phyloP scores from a whole-genome alignment of 2,888 invertebrate species.

The Caenorhabditis sp. region DNA sequence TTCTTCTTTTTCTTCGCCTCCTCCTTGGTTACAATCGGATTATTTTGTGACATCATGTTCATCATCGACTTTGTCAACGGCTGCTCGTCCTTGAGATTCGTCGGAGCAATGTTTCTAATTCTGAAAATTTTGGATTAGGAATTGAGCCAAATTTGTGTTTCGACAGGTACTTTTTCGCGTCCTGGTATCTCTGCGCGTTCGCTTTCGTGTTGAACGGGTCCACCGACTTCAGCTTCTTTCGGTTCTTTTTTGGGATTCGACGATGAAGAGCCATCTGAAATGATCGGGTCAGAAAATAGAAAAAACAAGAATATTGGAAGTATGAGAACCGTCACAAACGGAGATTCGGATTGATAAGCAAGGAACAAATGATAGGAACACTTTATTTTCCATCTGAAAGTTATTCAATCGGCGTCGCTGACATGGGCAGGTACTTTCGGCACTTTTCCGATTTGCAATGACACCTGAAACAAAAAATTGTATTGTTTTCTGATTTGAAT shows the following conservation, averaged over 20 bases:
- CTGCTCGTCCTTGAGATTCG: constrained; percentile 53
- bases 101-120: constrained; percentile 42
- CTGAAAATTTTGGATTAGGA: constrained; percentile 19
- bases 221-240: constrained; percentile 70
- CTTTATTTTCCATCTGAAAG: background rate
- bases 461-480: no score
- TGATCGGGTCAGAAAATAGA: background rate
- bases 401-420: constrained; percentile 47
- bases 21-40: constrained; percentile 35
- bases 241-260: constrained; percentile 66
- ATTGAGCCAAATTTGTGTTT: background rate
- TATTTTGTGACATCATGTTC: constrained; percentile 33
- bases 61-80: constrained; percentile 55
- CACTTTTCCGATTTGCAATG: constrained; percentile 53
- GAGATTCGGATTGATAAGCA: background rate
- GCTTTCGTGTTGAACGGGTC: constrained; percentile 68
- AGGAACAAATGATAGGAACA: background rate
- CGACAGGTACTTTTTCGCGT: constrained; percentile 24
- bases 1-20: constrained; percentile 49
- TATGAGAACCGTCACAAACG: background rate
- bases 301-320: background rate
- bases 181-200: constrained; percentile 40
- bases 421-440: constrained; percentile 58
- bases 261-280: constrained; percentile 59
- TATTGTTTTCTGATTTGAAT: no score